Conservation (phyloP, 2,797 vertebrate species). For the Ctenopoma kingsleyae region DNA sequence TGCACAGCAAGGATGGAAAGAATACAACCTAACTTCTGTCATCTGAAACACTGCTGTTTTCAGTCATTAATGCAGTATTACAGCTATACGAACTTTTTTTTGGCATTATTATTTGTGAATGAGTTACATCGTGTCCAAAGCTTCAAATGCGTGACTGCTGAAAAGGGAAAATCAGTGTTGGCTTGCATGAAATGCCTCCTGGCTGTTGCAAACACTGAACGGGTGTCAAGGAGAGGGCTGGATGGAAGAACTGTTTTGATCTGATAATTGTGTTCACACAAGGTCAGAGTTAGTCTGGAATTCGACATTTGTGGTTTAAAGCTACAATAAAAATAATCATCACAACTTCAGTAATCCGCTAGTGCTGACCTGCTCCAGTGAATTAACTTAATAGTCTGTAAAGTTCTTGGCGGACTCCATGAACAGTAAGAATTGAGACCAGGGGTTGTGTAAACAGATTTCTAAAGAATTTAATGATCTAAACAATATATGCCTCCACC, state of each 20-base stretch:
- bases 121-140: slow-evolving; percentile 23
- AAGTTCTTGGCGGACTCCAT: slow-evolving; percentile 9
- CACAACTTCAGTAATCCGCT: background rate
- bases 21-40: slow-evolving; percentile 29
- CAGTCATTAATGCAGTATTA: slow-evolving; percentile 23
- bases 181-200: slow-evolving; percentile 5
- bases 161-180: background rate
- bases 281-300: background rate
- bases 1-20: slow-evolving; percentile 46
- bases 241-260: slow-evolving; percentile 2
- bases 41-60: slow-evolving; percentile 29
- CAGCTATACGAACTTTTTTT: slow-evolving; percentile 21
- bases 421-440: background rate
- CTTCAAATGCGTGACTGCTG: slow-evolving; percentile 20
- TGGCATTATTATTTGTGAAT: slow-evolving; percentile 23
- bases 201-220: slow-evolving; percentile 18
- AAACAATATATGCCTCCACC: background rate
- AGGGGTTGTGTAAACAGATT: slow-evolving; percentile 3
- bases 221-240: background rate
- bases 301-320: slow-evolving; percentile 11
- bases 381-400: slow-evolving; percentile 15
- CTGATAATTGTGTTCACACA: slow-evolving; percentile 4
- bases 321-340: slow-evolving; percentile 4
- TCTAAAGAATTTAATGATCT: slow-evolving; percentile 1
- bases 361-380: background rate